Evolutionary conservation across 2,113 vertebrate species (phyloP), one percentile per base, ranked within the genome.

Genomic region (Castor canadensis): DNA sequence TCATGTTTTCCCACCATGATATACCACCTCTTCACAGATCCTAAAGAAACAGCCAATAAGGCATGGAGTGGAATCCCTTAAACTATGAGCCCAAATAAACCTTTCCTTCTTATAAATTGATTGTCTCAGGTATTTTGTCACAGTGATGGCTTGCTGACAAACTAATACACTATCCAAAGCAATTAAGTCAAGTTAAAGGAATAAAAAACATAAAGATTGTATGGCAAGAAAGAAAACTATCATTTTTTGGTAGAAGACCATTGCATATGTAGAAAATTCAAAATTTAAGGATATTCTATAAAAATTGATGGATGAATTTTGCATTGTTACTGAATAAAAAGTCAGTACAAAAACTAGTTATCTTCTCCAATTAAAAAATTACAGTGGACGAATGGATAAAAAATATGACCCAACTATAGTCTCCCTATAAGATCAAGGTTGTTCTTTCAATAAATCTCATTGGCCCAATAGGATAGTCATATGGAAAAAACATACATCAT

Each of bases 241-340:
- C 10, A 73, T 30, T 88, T 52, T 80, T 81, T 56, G 16, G 32
- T 89, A 92, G 60, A 35, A 47, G 20, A 94, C 4, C 69, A 38
- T n/a, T 54, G 40, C 40, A 47, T 7, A 45, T 45, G 24, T 56
- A 79, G 90, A 66, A 84, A 80, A n/a, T 93, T 12, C 69, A 89
- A 69, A 79, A 56, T 79, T 5, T 22, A 75, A 3, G 60, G 24
- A 32, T 54, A 67, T 40, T 49, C 12, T 69, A 45, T 75, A 87
- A 83, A 81, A 94, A 80, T 94, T 77, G 76, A 54, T 76, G 30
- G 47, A 22, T 58, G n/a, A 86, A 72, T 56, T 93, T 85, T 77
- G 0, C 35, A 60, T 73, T 24, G 64, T 30, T 30, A n/a, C 35
- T 58, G 58, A 92, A 72, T 56, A n/a, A 47, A 72, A 97, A 84